Evolutionary conservation across 30 jellyfish, hydroid and myxozoan genomes (phyloP).

Genomic region (Mastigias papua): DNA sequence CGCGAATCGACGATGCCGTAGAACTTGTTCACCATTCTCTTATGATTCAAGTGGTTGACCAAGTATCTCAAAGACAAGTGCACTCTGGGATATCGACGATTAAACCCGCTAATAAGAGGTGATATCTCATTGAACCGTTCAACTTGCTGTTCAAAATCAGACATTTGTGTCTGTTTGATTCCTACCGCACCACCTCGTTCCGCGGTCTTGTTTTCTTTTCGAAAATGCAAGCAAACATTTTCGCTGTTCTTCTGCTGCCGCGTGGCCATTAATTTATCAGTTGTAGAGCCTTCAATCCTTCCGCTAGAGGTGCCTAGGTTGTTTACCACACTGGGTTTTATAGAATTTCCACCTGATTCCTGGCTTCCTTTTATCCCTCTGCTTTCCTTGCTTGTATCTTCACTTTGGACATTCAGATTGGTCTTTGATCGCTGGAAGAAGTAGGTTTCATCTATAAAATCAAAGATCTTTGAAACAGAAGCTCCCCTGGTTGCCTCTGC

Average conservation of each 20-base stretch:
- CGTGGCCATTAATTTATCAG: background rate
- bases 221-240: background rate
- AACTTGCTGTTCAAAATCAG: background rate
- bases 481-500: background rate
- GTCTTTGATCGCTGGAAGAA: conserved; percentile 1
- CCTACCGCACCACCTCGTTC: background rate
- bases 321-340: background rate
- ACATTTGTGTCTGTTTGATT: background rate
- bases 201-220: background rate
- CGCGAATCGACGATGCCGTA: conserved; percentile 27
- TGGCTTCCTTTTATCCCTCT: background rate
- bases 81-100: conserved; percentile 35
- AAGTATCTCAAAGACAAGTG: conserved; percentile 15
- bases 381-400: background rate
- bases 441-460: conserved; percentile 2
- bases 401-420: background rate
- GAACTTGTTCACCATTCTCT: conserved; percentile 20
- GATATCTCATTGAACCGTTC: conserved; percentile 50
- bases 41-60: conserved; percentile 49
- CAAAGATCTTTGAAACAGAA: background rate
- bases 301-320: background rate
- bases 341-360: background rate
- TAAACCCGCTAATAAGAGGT: conserved; percentile 27
- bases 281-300: background rate
- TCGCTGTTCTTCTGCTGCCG: background rate